phyloP scores from a whole-genome alignment of 1,140 invertebrate species.

The Hypothenemus hampei region DNA sequence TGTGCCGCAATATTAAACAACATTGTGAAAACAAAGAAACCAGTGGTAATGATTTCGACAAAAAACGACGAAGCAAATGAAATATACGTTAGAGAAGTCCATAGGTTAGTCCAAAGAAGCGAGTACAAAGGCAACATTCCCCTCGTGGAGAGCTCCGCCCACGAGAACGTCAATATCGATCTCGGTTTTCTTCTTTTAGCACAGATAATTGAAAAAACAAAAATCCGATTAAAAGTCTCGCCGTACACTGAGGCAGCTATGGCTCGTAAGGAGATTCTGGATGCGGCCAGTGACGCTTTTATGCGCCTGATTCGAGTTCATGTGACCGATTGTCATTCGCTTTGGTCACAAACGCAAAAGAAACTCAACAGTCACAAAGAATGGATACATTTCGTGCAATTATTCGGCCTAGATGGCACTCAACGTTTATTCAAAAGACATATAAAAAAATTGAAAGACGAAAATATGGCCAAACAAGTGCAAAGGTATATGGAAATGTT shows the following conservation, averaged over 20 bases:
- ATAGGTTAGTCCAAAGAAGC: conserved; percentile 81
- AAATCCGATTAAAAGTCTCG: conserved; percentile 58
- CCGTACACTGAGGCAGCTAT: conserved; percentile 84
- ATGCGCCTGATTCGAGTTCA: conserved; percentile 78
- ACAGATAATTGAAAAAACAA: conserved; percentile 82
- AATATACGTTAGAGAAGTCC: conserved; percentile 81
- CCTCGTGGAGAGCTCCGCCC: conserved; percentile 90
- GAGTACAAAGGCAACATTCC: conserved; percentile 87
- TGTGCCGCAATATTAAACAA: conserved; percentile 78
- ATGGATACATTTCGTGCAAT: conserved; percentile 85
- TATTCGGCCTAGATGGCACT: conserved; percentile 81
- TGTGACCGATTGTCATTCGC: conserved; percentile 75
- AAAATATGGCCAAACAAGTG: conserved; percentile 75
- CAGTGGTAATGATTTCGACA: conserved; percentile 89
- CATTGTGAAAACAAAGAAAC: conserved; percentile 89
- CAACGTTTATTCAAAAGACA: conserved; percentile 75
- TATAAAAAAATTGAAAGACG: conserved; percentile 80
- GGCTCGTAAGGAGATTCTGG: conserved; percentile 80
- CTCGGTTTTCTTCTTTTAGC: conserved; percentile 87
- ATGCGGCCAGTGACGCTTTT: conserved; percentile 83
- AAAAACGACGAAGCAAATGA: conserved; percentile 95
- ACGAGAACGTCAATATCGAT: conserved; percentile 96
- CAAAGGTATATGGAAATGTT: conserved; percentile 76
- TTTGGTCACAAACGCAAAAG: conserved; percentile 83
- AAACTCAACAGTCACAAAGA: conserved; percentile 83